Conservation (phyloP, 2,797 vertebrate species). For the Spinus olivaceus region DNA sequence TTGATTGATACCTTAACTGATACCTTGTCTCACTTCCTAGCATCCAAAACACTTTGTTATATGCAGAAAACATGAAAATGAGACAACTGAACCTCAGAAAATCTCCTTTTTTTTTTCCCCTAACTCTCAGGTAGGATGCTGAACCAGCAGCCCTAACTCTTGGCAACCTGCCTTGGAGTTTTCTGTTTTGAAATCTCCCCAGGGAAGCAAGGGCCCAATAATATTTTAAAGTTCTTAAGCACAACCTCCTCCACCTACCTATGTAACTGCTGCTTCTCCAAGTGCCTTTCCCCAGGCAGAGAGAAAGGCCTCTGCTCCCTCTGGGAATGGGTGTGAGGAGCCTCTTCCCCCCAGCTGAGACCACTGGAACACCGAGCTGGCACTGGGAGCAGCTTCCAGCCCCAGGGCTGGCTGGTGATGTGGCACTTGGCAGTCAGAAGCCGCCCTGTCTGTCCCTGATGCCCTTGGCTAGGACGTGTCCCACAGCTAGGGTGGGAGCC, state of each 20-base stretch:
- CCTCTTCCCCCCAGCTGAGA: not conserved
- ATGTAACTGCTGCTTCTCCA: not conserved
- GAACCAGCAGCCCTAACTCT: not conserved
- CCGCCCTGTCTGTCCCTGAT: not conserved
- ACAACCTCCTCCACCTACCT: not conserved
- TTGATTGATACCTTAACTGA: not conserved
- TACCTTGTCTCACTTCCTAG: not conserved
- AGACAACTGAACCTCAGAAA: not conserved
- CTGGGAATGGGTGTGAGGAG: not conserved
- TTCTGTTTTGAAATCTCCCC: not conserved
- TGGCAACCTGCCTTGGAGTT: not conserved
- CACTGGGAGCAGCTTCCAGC: not conserved
- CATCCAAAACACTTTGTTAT: not conserved
- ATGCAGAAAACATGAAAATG: not conserved
- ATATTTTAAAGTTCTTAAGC: not conserved
- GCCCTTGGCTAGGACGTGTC: not conserved
- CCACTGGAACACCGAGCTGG: not conserved
- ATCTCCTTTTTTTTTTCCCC: accelerated
- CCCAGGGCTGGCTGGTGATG: accelerated
- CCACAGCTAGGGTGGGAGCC: not conserved
- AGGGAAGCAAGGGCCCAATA: not conserved
- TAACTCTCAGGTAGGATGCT: not conserved
- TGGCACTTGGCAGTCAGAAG: not conserved
- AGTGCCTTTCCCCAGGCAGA: not conserved
- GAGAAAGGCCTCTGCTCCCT: not conserved